Conservation (phyloP, 2,797 vertebrate genomes). For the Microctenopoma steveboyesi region DNA sequence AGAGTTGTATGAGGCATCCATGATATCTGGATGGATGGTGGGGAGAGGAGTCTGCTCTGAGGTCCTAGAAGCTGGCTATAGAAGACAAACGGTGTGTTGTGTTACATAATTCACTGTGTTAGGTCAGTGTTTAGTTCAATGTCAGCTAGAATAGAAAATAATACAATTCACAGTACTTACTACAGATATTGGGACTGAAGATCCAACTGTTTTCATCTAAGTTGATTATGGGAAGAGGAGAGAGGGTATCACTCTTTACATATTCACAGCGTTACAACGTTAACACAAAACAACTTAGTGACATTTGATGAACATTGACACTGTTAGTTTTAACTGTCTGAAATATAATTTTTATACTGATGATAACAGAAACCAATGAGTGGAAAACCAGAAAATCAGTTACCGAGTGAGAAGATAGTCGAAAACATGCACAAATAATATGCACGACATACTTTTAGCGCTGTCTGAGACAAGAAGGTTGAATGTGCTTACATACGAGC, state of each 20-base stretch:
- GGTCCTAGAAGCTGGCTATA: conserved; percentile 65
- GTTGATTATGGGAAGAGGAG: conserved; percentile 18
- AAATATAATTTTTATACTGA: too few species aligned
- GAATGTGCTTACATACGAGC: too few species aligned
- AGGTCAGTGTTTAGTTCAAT: neutral
- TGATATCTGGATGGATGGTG: conserved; percentile 66
- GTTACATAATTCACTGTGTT: neutral
- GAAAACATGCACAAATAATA: neutral
- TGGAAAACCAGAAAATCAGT: neutral
- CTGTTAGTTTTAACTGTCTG: neutral
- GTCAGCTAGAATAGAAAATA: neutral
- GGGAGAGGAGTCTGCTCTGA: conserved; percentile 72
- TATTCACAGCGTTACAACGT: neutral
- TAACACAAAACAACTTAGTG: neutral
- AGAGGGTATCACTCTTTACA: conserved; percentile 5
- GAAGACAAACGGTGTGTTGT: neutral
- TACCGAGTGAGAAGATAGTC: neutral
- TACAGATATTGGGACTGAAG: conserved; percentile 82
- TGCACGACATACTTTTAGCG: neutral
- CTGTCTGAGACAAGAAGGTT: neutral
- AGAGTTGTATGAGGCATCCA: conserved; percentile 28
- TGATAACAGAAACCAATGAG: too few species aligned
- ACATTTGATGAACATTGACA: neutral
- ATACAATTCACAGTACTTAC: conserved; percentile 73
- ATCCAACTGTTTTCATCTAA: conserved; percentile 84